Percentiles rank a stretch among this genome's conserved stretches.
phyloP scores from a whole-genome alignment of 2,113 vertebrate genomes.

The Glaucidium brasilianum region DNA sequence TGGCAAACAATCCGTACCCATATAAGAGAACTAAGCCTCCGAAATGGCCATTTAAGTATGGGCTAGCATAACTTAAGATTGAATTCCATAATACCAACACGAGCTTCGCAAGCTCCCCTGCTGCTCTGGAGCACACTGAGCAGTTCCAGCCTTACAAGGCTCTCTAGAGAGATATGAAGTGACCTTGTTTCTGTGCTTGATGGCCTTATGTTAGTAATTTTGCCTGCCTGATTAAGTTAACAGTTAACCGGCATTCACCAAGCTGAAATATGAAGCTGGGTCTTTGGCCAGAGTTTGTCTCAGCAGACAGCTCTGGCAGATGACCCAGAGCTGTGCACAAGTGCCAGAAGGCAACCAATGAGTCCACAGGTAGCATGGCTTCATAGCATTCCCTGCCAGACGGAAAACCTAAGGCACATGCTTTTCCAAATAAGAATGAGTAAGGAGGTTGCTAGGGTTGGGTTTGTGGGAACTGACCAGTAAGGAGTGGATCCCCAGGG shows the following conservation, averaged over 20 bases:
- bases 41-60: neutral
- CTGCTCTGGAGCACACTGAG: neutral
- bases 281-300: neutral
- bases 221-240: neutral
- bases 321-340: neutral
- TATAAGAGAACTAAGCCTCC: neutral
- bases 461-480: neutral
- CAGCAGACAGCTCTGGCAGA: neutral
- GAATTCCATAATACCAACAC: neutral
- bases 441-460: neutral
- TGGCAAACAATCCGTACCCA: constrained; percentile 24
- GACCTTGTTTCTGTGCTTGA: neutral
- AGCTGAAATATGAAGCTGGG: neutral
- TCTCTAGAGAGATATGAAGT: neutral
- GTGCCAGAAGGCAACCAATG: neutral
- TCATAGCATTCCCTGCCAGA: neutral
- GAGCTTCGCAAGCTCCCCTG: rapidly evolving
- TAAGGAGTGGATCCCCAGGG: neutral
- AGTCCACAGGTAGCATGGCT: neutral
- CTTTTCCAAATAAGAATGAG: neutral
- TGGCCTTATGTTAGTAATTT: neutral
- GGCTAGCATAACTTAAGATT: neutral
- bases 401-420: neutral
- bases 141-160: neutral
- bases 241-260: neutral